Conservation (phyloP, 23 tunicate genomes). For the Halocynthia aurantium region DNA sequence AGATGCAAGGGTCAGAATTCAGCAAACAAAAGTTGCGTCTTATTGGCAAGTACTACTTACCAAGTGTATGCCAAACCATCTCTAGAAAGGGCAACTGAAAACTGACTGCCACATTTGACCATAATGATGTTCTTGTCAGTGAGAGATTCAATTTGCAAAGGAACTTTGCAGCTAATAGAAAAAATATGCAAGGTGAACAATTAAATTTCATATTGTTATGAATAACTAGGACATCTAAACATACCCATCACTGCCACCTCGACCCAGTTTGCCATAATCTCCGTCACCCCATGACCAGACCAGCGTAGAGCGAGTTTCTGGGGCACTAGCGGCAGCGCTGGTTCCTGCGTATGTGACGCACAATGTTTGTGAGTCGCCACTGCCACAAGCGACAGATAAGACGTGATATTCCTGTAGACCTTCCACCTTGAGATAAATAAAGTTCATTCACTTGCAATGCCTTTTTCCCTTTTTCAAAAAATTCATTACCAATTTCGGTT, state of each 20-base stretch:
- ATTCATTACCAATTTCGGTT: constrained; percentile 58
- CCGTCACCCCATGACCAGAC: constrained; percentile 99
- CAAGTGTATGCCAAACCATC: constrained; percentile 68
- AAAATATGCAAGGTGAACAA: background rate
- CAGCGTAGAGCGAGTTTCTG: constrained; percentile 18
- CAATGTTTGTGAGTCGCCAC: constrained; percentile 84
- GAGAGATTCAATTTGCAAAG: constrained; percentile 38
- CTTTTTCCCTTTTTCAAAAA: background rate
- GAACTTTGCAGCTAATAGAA: constrained; percentile 58
- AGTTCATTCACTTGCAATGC: background rate
- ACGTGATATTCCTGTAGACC: constrained; percentile 36
- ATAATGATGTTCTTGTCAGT: constrained; percentile 41
- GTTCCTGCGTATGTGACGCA: constrained; percentile 46
- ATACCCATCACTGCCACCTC: constrained; percentile 92
- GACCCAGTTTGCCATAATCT: constrained; percentile 89
- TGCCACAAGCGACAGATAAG: constrained; percentile 74
- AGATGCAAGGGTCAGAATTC: too few relatives aligned
- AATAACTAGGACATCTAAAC: background rate
- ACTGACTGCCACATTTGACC: constrained; percentile 90
- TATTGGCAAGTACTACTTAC: constrained; percentile 28
- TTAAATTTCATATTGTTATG: background rate
- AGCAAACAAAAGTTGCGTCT: too few relatives aligned
- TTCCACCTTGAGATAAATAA: constrained; percentile 37
- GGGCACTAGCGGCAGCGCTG: background rate
- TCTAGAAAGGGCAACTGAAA: constrained; percentile 69